phyloP scores from a whole-genome alignment of 2,113 vertebrate genomes.

The Casuarius casuarius region DNA sequence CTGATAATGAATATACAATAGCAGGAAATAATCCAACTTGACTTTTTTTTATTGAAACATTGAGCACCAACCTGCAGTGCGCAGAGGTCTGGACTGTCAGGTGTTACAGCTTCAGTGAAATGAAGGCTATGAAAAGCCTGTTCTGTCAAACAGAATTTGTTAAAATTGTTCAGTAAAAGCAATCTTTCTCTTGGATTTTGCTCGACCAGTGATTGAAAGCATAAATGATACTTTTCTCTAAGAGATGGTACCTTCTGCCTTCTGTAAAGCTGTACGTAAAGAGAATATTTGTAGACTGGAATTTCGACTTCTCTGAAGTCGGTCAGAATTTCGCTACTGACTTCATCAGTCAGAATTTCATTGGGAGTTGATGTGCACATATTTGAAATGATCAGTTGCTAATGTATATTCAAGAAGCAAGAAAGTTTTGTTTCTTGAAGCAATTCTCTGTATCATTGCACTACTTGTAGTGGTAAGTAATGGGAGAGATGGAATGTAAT shows the following conservation, averaged over 20 bases:
- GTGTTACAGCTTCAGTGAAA: not conserved
- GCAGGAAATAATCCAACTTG: conserved; percentile 33
- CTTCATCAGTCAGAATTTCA: not conserved
- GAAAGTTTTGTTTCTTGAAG: not conserved
- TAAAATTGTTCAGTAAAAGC: not conserved
- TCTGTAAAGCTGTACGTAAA: not conserved
- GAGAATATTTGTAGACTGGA: not conserved
- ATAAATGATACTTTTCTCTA: not conserved
- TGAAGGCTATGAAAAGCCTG: not conserved
- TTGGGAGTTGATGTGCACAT: not conserved
- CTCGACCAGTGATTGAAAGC: not conserved
- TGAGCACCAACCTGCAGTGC: not conserved
- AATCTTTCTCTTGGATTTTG: not conserved
- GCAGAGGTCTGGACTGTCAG: not conserved
- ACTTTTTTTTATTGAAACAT: conserved; percentile 1
- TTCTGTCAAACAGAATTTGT: not conserved
- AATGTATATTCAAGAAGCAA: not conserved
- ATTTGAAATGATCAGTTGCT: not conserved
- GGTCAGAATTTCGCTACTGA: not conserved
- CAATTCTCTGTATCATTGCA: not conserved
- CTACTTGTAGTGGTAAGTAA: not conserved
- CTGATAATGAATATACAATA: conserved; percentile 33
- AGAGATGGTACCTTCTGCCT: not conserved
- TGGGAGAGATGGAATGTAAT: not conserved
- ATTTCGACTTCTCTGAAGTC: not conserved